Evolutionary conservation across 1,140 invertebrate species (phyloP).

Genomic region (Drosophila punjabiensis): DNA sequence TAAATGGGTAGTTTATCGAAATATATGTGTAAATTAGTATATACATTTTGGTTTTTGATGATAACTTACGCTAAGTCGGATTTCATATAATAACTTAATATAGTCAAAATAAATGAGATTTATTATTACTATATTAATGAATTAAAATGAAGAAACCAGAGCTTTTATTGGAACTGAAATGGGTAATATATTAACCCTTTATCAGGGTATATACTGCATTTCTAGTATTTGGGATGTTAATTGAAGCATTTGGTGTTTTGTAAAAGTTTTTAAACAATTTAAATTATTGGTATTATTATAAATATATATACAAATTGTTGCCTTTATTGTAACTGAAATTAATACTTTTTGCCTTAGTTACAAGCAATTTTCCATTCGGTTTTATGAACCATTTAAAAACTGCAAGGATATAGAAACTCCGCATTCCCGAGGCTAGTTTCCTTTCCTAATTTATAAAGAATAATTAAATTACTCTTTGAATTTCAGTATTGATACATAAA

Average conservation of each 20-base stretch:
- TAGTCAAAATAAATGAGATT: background rate
- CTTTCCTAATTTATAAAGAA: background rate
- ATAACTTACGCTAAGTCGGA: background rate
- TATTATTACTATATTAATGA: background rate
- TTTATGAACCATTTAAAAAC: too few species aligned
- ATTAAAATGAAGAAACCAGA: background rate
- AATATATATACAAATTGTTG: too few species aligned
- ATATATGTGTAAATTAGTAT: background rate
- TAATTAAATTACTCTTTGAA: too few species aligned
- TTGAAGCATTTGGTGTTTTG: background rate
- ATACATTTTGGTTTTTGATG: background rate
- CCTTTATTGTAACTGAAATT: too few species aligned
- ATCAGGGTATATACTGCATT: background rate
- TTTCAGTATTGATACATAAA: too few species aligned
- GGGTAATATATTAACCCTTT: background rate
- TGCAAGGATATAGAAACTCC: too few species aligned
- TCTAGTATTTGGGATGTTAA: background rate
- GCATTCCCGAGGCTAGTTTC: background rate
- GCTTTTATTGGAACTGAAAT: background rate
- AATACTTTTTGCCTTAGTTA: too few species aligned
- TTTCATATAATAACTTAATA: constrained; percentile 1
- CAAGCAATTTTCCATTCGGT: too few species aligned
- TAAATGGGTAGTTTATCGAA: constrained; percentile 2
- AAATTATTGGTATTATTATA: too few species aligned
- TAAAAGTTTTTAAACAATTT: background rate